Evolutionary conservation across 1,140 invertebrate species (phyloP).

Genomic region (Brachystomella parvula): DNA sequence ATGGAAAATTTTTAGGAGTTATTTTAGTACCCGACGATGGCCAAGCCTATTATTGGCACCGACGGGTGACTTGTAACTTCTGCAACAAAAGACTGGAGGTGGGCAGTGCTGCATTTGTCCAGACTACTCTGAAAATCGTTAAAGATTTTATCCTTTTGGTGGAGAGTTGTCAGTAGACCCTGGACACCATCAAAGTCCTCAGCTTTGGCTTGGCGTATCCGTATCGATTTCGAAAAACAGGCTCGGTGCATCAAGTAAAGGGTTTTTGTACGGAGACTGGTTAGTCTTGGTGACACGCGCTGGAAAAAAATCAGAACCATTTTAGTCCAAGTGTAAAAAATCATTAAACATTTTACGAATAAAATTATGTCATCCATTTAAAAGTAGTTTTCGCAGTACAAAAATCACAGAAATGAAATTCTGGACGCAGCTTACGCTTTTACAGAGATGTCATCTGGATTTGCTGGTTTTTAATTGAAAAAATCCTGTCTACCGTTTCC

Average conservation of each 20-base stretch:
- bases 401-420: too few species aligned
- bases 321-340: too few species aligned
- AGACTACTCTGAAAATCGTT: constrained; percentile 36
- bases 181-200: constrained; percentile 37
- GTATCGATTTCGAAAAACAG: constrained; percentile 46
- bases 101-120: constrained; percentile 40
- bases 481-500: too few species aligned
- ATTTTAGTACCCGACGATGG: constrained; percentile 44
- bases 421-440: too few species aligned
- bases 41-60: constrained; percentile 47
- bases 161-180: constrained; percentile 36
- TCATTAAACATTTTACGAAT: too few species aligned
- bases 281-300: constrained; percentile 51
- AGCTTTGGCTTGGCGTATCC: constrained; percentile 27
- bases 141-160: constrained; percentile 33
- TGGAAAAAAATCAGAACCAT: constrained; percentile 43
- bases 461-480: too few species aligned
- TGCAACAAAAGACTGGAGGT: constrained; percentile 23
- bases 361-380: too few species aligned
- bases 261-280: constrained; percentile 51
- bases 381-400: too few species aligned
- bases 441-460: too few species aligned
- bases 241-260: constrained; percentile 57
- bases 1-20: constrained; percentile 41
- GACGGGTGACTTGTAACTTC: constrained; percentile 33